phyloP scores from a whole-genome alignment of 2,888 invertebrate species.

The Parapristionchus giblindavisi region DNA sequence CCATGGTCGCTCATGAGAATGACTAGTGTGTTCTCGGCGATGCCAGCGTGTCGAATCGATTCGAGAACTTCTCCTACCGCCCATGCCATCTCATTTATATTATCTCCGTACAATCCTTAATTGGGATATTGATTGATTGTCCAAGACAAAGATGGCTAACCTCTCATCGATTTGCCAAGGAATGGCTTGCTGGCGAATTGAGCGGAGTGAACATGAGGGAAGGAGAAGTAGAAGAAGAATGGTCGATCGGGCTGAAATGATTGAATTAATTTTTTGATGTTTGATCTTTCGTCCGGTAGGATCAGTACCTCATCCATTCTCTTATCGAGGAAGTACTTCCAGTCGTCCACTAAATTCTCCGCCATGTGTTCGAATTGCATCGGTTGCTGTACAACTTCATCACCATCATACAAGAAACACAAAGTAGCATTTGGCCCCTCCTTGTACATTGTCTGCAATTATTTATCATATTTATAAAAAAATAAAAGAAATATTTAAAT shows the following conservation, averaged over 20 bases:
- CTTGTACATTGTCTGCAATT: conserved; percentile 21
- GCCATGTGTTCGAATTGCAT: conserved; percentile 71
- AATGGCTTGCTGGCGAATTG: conserved; percentile 76
- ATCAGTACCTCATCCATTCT: conserved; percentile 40
- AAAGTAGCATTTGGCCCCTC: conserved; percentile 51
- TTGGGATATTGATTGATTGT: not conserved
- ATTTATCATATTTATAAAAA: too few species aligned
- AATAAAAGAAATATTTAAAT: too few species aligned
- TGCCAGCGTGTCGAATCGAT: conserved; percentile 66
- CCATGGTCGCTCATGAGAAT: conserved; percentile 74
- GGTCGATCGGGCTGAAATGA: conserved; percentile 61
- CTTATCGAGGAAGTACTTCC: conserved; percentile 59
- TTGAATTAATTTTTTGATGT: too few species aligned
- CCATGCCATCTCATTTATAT: conserved; percentile 74
- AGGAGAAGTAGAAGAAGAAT: conserved; percentile 73
- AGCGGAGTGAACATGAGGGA: conserved; percentile 78
- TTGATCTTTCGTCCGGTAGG: not conserved
- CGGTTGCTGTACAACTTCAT: conserved; percentile 73
- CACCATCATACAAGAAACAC: conserved; percentile 60
- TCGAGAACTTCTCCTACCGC: conserved; percentile 72
- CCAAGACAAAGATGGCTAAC: too few species aligned
- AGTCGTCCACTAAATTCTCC: conserved; percentile 69
- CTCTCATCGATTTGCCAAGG: conserved; percentile 69
- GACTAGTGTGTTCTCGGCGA: conserved; percentile 71
- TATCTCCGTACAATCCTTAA: conserved; percentile 73